Evolutionary conservation across 30 jellyfish, hydroid and myxozoan species (phyloP), one percentile per base, ranked within the genome.

Genomic region (Pelagia noctiluca): DNA sequence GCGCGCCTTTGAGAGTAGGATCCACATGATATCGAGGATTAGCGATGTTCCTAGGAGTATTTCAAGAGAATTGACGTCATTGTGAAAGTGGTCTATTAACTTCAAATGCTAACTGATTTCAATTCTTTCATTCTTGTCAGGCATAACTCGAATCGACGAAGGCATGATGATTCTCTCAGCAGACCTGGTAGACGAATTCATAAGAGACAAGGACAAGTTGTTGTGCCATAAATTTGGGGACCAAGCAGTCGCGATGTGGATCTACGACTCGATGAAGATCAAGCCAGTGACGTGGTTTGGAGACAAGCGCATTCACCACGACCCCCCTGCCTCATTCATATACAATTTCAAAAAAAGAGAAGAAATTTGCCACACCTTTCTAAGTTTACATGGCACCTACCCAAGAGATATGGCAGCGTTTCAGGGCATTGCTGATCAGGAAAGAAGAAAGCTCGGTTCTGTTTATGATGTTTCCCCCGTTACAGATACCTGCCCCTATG

Each of bases 161-260:
- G 97, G 97, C 7, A 30, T 89, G 95, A 69, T 89, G 88, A 81
- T 89, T n/a, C 76, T 89, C 30, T n/a, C 95, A 2, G 87, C 79
- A 1, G 97, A 89, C 36, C 93, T 89, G 21, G 88, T 89, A 13
- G 52, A 75, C 8, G 91, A 74, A 35, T 89, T 89, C 64, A 28
- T 81, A 10, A 82, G 71, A 32, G 85, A 76, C 75, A 63, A 37
- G 36, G 84, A 82, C 33, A 29, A 76, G 23, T 67, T 89, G 3
- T 29, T 69, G 63, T 89, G 97, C 79, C 91, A 83, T 63, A 89
- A 83, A 65, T 89, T 47, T 63, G 97, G 87, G 2, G 97, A 89
- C 84, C 97, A 89, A 75, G 97, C 97, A 1, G 80, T 89, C 35
- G 97, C 97, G 37, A 89, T 89, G 94, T 89, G 97, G 97, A 81